Percentiles rank a stretch among this genome's conserved stretches.
These are phyloP conservation scores for Chloroceryle amazona DNA, from an alignment of 2,797 vertebrate genomes.

Conservation along the genomic window DNA sequence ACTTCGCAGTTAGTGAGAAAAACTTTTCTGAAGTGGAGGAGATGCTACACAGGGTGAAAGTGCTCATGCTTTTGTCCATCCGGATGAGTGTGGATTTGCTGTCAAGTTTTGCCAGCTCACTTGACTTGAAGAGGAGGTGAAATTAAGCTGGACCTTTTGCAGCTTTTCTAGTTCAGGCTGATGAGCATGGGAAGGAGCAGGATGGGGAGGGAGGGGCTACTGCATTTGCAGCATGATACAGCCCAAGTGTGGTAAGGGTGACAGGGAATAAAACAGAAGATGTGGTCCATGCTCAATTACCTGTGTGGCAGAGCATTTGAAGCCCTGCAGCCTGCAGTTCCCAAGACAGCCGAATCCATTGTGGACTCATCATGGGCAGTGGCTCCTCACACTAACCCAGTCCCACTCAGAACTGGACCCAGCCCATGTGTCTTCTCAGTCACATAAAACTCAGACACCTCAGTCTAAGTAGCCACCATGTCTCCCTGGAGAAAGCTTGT, in stretches of 20 bases:
- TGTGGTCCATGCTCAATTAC: neutral
- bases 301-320: neutral
- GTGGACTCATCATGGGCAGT: fast-evolving
- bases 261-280: neutral
- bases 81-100: neutral
- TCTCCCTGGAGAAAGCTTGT: neutral
- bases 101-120: neutral
- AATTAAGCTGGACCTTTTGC: neutral
- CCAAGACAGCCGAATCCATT: fast-evolving
- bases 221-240: neutral
- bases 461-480: fast-evolving
- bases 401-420: too few species aligned
- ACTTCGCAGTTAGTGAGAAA: neutral
- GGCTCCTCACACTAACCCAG: fast-evolving
- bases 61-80: neutral
- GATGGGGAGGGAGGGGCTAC: neutral
- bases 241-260: neutral
- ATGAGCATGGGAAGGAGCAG: neutral
- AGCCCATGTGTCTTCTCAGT: neutral
- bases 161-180: neutral
- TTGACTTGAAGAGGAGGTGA: neutral
- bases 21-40: neutral
- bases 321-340: fast-evolving
- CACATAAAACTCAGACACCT: neutral
- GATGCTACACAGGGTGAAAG: neutral